Evolutionary conservation across 2,888 invertebrate species (phyloP).

Genomic region (Habroteleia sp.): DNA sequence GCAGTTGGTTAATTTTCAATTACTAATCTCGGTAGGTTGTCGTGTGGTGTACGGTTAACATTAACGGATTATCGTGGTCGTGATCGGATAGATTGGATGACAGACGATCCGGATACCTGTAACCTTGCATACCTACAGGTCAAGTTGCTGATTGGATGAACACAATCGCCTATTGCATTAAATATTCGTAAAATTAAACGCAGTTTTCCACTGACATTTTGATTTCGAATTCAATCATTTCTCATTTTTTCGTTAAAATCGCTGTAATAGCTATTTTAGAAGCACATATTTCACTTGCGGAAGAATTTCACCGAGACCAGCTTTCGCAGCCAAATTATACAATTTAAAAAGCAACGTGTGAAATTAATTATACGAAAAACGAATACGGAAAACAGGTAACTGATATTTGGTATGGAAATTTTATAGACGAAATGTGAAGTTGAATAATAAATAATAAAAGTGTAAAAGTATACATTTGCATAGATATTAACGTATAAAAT

Average conservation of each 20-base stretch:
- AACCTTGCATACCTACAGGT: slow-evolving; percentile 44
- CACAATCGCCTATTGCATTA: slow-evolving; percentile 35
- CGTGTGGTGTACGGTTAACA: slow-evolving; percentile 45
- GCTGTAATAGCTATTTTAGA: no score
- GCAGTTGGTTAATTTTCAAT: slow-evolving; percentile 61
- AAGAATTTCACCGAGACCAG: no score
- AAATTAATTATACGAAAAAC: slow-evolving; percentile 35
- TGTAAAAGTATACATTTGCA: slow-evolving; percentile 47
- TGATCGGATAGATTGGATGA: slow-evolving; percentile 58
- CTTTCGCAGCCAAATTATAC: no score
- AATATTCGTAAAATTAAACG: slow-evolving; percentile 38
- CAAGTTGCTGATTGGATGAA: slow-evolving; percentile 51
- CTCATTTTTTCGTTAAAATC: no score
- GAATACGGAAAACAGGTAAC: slow-evolving; percentile 25
- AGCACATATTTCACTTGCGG: no score
- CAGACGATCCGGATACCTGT: slow-evolving; percentile 52
- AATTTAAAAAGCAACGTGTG: slow-evolving; percentile 20
- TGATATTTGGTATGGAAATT: slow-evolving; percentile 47
- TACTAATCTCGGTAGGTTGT: slow-evolving; percentile 46
- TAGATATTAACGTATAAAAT: slow-evolving; percentile 46
- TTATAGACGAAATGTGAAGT: slow-evolving; percentile 39
- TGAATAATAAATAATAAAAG: slow-evolving; percentile 45
- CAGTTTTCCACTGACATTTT: slow-evolving; percentile 15
- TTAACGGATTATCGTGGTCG: slow-evolving; percentile 49
- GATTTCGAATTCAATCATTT: background rate